Base-by-base conservation (phyloP, 2,797 vertebrate genomes). In the Myotis vivesi region DNA sequence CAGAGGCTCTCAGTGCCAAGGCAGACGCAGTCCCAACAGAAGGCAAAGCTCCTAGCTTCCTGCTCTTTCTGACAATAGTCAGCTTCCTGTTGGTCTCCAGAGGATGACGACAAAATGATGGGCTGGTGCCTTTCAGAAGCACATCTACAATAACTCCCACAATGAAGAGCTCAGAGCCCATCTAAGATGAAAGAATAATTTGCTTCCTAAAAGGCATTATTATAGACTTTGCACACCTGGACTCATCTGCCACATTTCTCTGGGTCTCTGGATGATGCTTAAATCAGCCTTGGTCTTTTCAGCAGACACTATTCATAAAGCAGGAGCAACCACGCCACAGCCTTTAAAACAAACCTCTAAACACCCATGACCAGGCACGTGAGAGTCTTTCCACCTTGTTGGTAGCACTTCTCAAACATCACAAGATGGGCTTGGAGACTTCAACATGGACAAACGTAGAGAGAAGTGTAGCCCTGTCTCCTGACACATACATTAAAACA, bases 281-380 rank as follows among this genome's bases (percentile, higher is more conserved):
- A n/a, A 19, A 11, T 41, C 20, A 5, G 4, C 15, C 49, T 51
- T 33, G 8, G 5, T 59, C 66, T 79, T 68, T 33, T 55, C 49
- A 51, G 79, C 44, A 69, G 33, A 87, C 0, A 36, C 11, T 22
- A 4, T 30, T 68, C 46, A 30, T 20, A 36, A 46, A 44, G 62
- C 33, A 80, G 44, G 20, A 73, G 16, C 25, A 9, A 15, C 41
- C 33, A 25, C 23, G 23, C 36, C 16, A n/a, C 2, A 9, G 0
- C 12, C 55, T 41, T 71, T 46, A 51, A 28, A 79, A 88, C 11
- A 23, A 17, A 44, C 17, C n/a, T 87, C 80, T 38, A 8, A 57
- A 33, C 36, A 57, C 5, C n/a, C 19, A 30, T 2, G 5, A 20
- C 12, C 11, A 16, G 41, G 19, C 3, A 0, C 0, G 3, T 1